Evolutionary conservation across 2,113 vertebrate species (phyloP).

Genomic region (Scomber scombrus): DNA sequence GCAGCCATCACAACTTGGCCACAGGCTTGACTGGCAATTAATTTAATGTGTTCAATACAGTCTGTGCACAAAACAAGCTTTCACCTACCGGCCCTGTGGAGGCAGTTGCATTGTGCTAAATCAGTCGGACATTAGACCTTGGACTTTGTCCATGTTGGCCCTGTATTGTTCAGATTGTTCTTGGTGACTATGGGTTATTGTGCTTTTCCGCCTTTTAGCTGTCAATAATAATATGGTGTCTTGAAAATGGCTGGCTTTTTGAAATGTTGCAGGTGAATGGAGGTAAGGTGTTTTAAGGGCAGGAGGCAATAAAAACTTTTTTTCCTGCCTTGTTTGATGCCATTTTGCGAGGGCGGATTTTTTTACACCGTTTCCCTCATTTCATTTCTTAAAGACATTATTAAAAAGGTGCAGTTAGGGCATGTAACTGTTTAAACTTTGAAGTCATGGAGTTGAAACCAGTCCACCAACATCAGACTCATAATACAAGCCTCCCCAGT

Average conservation of each 20-base stretch:
- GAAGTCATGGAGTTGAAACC: background rate
- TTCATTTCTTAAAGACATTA: background rate
- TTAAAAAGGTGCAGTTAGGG: no score
- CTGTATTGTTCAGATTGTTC: conserved; percentile 11
- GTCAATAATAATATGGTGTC: conserved; percentile 1
- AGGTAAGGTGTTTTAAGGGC: background rate
- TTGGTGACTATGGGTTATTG: background rate
- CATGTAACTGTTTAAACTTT: no score
- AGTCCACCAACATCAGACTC: background rate
- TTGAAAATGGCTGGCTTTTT: conserved; percentile 1
- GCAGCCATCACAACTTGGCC: conserved; percentile 41
- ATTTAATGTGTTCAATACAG: conserved; percentile 43
- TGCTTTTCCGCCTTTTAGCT: background rate
- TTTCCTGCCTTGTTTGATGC: background rate
- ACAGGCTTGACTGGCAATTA: conserved; percentile 33
- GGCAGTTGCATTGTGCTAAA: conserved; percentile 35
- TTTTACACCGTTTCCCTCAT: background rate
- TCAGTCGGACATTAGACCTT: conserved; percentile 11
- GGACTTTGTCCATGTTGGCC: conserved; percentile 9
- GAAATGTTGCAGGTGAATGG: background rate
- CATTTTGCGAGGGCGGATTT: background rate
- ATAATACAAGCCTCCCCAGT: background rate
- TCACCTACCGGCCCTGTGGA: conserved; percentile 10
- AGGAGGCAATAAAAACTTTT: background rate
- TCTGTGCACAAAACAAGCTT: conserved; percentile 45